Evolutionary conservation across 2,888 invertebrate species (phyloP).

Genomic region (Norana najaformis): DNA sequence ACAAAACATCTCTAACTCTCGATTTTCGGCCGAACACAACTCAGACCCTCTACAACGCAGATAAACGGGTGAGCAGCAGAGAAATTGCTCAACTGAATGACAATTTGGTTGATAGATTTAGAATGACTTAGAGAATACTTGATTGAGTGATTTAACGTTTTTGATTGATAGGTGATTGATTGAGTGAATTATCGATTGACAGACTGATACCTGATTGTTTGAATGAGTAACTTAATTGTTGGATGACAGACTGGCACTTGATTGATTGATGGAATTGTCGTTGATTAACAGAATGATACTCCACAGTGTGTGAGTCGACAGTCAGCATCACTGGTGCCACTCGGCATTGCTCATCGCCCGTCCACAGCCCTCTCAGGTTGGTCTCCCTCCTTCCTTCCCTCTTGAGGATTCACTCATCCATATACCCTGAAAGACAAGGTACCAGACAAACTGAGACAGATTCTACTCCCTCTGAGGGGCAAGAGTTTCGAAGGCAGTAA

Average conservation of each 20-base stretch:
- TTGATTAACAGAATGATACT: conserved; percentile 18
- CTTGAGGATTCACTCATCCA: not conserved
- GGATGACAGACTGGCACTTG: not conserved
- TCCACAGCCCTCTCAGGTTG: conserved; percentile 20
- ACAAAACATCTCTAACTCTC: not conserved
- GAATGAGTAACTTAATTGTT: not conserved
- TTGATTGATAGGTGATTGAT: not conserved
- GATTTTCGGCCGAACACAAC: not conserved
- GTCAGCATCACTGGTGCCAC: not conserved
- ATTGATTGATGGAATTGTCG: not conserved
- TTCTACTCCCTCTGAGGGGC: too few species aligned
- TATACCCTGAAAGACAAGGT: not conserved
- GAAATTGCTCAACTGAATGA: not conserved
- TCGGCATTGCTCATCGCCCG: conserved; percentile 20
- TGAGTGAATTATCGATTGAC: not conserved
- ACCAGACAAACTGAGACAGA: too few species aligned
- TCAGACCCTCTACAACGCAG: not conserved
- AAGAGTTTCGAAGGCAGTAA: too few species aligned
- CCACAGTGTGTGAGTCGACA: not conserved
- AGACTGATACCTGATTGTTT: not conserved
- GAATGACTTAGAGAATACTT: not conserved
- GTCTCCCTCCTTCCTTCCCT: not conserved
- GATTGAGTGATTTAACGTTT: conserved; percentile 1
- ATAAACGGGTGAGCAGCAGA: conserved; percentile 8
- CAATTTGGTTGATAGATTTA: not conserved